These are phyloP conservation scores for Pachymerium ferrugineum DNA, from an alignment of 2,888 invertebrate genomes.

Conservation along the genomic window DNA sequence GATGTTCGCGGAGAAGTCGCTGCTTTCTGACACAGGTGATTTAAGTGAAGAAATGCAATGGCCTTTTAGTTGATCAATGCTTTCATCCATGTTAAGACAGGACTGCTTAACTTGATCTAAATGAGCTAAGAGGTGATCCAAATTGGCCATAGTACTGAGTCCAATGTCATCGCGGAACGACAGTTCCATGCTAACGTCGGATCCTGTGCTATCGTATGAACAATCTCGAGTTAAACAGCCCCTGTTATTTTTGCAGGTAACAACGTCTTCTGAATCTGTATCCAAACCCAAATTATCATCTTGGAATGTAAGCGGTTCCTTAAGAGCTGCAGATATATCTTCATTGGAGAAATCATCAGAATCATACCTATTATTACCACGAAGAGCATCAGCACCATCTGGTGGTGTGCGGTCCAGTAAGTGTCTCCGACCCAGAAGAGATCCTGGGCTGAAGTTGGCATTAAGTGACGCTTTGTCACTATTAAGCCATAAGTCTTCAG, in stretches of 20 bases:
- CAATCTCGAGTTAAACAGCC: constrained; percentile 39
- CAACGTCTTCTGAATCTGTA: background rate
- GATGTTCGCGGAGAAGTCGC: background rate
- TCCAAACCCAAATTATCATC: background rate
- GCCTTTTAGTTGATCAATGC: constrained; percentile 41
- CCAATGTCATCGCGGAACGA: constrained; percentile 37
- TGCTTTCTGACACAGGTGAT: constrained; percentile 27
- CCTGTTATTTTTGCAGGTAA: constrained; percentile 26
- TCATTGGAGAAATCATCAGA: background rate
- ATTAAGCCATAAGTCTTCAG: background rate
- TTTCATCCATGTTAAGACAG: constrained; percentile 42
- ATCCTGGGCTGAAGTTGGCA: constrained; percentile 34
- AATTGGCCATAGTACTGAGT: constrained; percentile 39
- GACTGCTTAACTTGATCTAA: constrained; percentile 42
- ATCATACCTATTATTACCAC: background rate
- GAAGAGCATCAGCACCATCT: constrained; percentile 17
- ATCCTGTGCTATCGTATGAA: constrained; percentile 43
- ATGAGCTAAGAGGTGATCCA: constrained; percentile 42
- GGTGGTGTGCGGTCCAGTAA: constrained; percentile 19
- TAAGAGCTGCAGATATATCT: background rate
- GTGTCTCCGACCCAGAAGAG: background rate
- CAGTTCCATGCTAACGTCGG: constrained; percentile 42
- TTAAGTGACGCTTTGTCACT: constrained; percentile 30
- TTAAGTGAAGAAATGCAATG: constrained; percentile 25
- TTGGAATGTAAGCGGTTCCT: background rate